A percentile compares a stretch with the other conserved stretches of the same genome.
phyloP scores from a whole-genome alignment of 2,888 invertebrate genomes.

The Pimpla rufipes region DNA sequence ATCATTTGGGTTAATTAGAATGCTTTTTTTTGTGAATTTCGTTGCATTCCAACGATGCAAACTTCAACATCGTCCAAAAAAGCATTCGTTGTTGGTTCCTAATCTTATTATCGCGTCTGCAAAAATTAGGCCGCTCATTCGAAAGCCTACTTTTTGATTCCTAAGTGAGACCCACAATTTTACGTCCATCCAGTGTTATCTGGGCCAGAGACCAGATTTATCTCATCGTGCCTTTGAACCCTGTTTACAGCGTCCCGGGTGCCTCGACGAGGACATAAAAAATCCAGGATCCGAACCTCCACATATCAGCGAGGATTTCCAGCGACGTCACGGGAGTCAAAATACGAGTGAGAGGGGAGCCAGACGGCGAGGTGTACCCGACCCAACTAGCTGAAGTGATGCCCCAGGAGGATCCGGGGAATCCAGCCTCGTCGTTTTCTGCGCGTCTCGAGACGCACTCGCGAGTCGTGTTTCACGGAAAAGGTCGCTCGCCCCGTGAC shows the following conservation, averaged over 20 bases:
- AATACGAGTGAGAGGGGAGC: background rate
- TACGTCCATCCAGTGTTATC: too few species aligned
- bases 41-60: too few species aligned
- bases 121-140: too few species aligned
- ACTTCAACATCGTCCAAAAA: too few species aligned
- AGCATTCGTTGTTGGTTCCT: too few species aligned
- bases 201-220: background rate
- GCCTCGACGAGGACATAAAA: constrained; percentile 21
- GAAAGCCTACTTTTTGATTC: too few species aligned
- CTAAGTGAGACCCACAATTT: too few species aligned
- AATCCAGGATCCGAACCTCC: constrained; percentile 1
- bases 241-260: background rate
- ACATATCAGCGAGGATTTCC: constrained; percentile 8
- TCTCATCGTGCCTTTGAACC: background rate
- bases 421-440: constrained; percentile 14
- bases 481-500: constrained; percentile 18
- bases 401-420: constrained; percentile 26
- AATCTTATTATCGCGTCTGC: too few species aligned
- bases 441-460: constrained; percentile 10
- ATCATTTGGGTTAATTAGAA: too few species aligned
- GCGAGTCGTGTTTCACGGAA: constrained; percentile 26
- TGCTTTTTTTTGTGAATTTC: too few species aligned
- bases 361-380: background rate
- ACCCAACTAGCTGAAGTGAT: constrained; percentile 37
- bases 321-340: background rate